phyloP scores from a whole-genome alignment of 2,113 vertebrate species.

The Eulemur macaco region DNA sequence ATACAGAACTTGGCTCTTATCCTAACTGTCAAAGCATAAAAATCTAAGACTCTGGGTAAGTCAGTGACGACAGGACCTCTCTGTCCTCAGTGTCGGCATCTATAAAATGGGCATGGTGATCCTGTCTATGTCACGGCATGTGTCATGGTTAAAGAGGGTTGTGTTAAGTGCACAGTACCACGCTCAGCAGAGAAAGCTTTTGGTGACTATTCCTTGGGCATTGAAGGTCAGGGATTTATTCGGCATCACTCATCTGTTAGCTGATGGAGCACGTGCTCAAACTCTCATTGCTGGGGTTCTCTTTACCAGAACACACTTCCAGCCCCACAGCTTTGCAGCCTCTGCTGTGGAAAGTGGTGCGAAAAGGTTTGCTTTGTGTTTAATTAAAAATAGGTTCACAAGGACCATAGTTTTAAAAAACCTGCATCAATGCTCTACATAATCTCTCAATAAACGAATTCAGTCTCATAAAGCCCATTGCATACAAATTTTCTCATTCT shows the following conservation, averaged over 20 bases:
- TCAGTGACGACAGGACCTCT: not conserved
- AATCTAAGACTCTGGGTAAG: not conserved
- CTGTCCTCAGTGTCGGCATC: not conserved
- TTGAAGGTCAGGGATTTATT: too few relatives aligned
- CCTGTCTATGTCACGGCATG: rapidly evolving
- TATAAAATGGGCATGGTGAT: not conserved
- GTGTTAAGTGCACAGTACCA: rapidly evolving
- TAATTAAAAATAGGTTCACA: not conserved
- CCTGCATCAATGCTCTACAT: not conserved
- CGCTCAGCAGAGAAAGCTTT: not conserved
- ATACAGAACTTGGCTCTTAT: not conserved
- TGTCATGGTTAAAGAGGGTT: not conserved
- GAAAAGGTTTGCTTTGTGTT: not conserved
- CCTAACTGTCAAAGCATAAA: not conserved
- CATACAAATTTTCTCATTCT: not conserved
- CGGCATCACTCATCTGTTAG: rapidly evolving
- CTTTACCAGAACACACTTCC: rapidly evolving
- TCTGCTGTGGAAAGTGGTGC: not conserved
- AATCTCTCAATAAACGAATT: not conserved
- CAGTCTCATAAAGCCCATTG: not conserved
- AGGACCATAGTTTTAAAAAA: not conserved
- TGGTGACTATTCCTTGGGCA: rapidly evolving
- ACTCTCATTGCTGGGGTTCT: rapidly evolving
- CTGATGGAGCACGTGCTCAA: not conserved
- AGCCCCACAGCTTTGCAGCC: rapidly evolving